These are phyloP conservation scores for Zosterops lateralis DNA, from an alignment of 2,113 vertebrate genomes.

Conservation along the genomic window DNA sequence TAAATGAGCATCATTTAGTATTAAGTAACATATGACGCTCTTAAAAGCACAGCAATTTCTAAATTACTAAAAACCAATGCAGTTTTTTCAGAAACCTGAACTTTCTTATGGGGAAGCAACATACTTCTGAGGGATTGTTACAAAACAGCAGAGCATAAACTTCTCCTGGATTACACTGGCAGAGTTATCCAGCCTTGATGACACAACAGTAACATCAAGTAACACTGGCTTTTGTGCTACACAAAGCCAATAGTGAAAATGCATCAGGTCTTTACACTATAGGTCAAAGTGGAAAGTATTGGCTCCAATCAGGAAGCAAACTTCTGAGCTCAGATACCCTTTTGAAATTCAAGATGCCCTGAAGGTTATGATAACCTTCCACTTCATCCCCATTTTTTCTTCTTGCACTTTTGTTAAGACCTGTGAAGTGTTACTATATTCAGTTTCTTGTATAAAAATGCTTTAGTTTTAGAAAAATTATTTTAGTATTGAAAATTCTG, in stretches of 20 bases:
- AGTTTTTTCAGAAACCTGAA: background rate
- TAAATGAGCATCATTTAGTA: background rate
- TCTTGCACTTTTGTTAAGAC: background rate
- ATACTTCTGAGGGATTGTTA: background rate
- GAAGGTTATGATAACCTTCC: background rate
- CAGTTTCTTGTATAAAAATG: background rate
- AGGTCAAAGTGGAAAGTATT: background rate
- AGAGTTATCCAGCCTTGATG: background rate
- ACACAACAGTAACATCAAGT: background rate
- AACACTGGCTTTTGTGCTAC: background rate
- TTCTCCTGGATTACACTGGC: background rate
- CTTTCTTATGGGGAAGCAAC: background rate
- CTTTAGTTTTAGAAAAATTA: background rate
- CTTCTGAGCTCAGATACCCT: background rate
- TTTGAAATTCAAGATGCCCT: background rate
- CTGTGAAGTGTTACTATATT: background rate
- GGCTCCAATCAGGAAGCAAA: background rate
- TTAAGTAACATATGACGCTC: background rate
- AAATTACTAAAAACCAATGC: background rate
- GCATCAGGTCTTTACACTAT: background rate
- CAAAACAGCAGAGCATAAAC: background rate
- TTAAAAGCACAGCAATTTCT: background rate
- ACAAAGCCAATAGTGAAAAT: background rate
- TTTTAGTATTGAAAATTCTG: conserved; percentile 37
- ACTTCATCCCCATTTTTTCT: background rate